phyloP scores from a whole-genome alignment of 1,140 invertebrate genomes.

The Uloborus diversus region DNA sequence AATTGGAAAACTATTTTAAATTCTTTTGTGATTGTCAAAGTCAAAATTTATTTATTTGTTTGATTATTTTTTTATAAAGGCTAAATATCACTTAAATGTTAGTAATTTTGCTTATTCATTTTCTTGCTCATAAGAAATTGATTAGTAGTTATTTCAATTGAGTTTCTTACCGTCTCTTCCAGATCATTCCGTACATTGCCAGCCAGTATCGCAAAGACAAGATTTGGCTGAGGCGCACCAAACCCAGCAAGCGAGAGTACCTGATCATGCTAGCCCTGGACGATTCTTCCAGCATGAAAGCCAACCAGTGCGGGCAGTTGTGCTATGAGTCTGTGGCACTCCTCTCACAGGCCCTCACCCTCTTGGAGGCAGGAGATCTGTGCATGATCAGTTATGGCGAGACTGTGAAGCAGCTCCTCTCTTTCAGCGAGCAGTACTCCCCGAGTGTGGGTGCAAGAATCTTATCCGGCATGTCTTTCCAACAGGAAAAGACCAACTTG shows the following conservation, averaged over 20 bases:
- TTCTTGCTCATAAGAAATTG: too few species aligned
- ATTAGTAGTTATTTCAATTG: too few species aligned
- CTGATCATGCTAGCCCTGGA: conserved; percentile 97
- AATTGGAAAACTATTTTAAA: too few species aligned
- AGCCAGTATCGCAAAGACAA: conserved; percentile 99
- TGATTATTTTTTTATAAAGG: too few species aligned
- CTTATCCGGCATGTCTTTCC: conserved; percentile 77
- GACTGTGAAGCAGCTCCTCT: conserved; percentile 80
- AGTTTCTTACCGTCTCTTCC: not conserved
- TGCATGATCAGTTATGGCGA: conserved; percentile 94
- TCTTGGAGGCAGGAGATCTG: conserved; percentile 93
- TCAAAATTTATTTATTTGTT: too few species aligned
- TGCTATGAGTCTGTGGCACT: conserved; percentile 94
- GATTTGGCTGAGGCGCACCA: conserved; percentile 96
- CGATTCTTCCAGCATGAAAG: conserved; percentile 83
- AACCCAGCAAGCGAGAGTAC: conserved; percentile 95
- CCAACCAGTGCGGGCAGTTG: conserved; percentile 71
- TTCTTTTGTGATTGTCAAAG: too few species aligned
- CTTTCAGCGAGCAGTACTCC: conserved; percentile 83
- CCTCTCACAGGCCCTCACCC: conserved; percentile 88
- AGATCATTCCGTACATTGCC: conserved; percentile 94
- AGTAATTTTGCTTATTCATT: too few species aligned
- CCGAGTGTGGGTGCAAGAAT: conserved; percentile 78
- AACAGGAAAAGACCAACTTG: conserved; percentile 78
- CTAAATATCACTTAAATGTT: too few species aligned